These are phyloP conservation scores for Chaetogeoica ovagalla DNA, from an alignment of 2,888 invertebrate genomes.

Conservation along the genomic window DNA sequence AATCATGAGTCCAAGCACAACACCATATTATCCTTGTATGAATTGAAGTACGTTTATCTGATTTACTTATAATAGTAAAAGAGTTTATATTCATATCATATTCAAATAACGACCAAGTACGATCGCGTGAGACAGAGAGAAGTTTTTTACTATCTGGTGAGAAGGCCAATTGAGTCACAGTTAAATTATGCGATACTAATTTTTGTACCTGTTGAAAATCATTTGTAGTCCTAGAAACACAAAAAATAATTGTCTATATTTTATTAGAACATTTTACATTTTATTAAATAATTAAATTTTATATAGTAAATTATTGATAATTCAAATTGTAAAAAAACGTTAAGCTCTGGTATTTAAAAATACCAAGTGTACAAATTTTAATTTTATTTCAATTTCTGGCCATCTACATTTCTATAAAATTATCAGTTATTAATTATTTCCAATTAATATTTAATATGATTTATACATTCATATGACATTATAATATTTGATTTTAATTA, in stretches of 20 bases:
- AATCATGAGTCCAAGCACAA: constrained; percentile 86
- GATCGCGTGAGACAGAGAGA: constrained; percentile 89
- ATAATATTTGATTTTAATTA: constrained; percentile 58
- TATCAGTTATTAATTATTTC: too few species aligned
- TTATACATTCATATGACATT: background rate
- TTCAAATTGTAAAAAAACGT: too few species aligned
- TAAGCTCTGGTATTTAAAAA: too few species aligned
- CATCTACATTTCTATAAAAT: too few species aligned
- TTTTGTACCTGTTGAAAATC: constrained; percentile 76
- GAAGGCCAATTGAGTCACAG: constrained; percentile 90
- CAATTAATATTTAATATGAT: too few species aligned
- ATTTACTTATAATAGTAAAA: constrained; percentile 25
- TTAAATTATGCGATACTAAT: constrained; percentile 78
- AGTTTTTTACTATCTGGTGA: constrained; percentile 78
- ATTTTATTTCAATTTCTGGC: too few species aligned
- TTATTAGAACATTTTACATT: too few species aligned
- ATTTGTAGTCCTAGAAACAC: constrained; percentile 69
- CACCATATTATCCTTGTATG: constrained; percentile 95
- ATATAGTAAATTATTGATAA: too few species aligned
- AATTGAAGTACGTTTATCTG: constrained; percentile 69
- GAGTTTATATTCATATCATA: constrained; percentile 56
- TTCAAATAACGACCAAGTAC: constrained; percentile 80
- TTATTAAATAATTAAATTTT: too few species aligned
- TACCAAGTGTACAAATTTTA: too few species aligned
- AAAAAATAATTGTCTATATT: background rate